Percentiles rank a stretch among this genome's conserved stretches.
Evolutionary conservation across 2,113 vertebrate species (phyloP).

Genomic region (Australoheros scitulus): DNA sequence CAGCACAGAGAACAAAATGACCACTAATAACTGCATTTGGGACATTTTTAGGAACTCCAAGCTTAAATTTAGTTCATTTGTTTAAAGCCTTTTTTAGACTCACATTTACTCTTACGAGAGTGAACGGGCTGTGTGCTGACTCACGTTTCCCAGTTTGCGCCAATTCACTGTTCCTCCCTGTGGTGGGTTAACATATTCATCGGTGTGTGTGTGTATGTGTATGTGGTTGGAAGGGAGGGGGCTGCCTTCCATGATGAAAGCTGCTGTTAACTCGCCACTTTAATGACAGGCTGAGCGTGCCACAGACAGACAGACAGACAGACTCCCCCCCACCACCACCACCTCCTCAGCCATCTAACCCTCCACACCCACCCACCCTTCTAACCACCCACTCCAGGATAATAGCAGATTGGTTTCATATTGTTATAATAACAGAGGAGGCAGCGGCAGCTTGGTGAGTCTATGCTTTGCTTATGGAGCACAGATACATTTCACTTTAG

Average conservation of each 20-base stretch:
- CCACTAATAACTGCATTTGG: conserved; percentile 60
- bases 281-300: conserved; percentile 67
- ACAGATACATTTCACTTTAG: conserved; percentile 36
- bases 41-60: conserved; percentile 29
- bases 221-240: conserved; percentile 32
- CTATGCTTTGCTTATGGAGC: neutral
- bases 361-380: conserved; percentile 52
- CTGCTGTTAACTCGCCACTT: conserved; percentile 60
- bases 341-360: neutral
- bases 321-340: neutral
- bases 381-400: conserved; percentile 41
- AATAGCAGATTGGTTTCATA: conserved; percentile 61
- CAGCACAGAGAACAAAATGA: conserved; percentile 32
- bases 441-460: conserved; percentile 7
- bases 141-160: conserved; percentile 63
- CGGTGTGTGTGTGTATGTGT: conserved; percentile 13
- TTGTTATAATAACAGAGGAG: conserved; percentile 65
- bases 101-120: conserved; percentile 29
- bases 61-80: conserved; percentile 42
- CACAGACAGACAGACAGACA: conserved; percentile 43
- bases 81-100: conserved; percentile 20
- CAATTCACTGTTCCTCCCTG: conserved; percentile 65
- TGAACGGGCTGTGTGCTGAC: conserved; percentile 44
- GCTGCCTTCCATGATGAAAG: conserved; percentile 65
- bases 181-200: conserved; percentile 58